Evolutionary conservation across 1,140 invertebrate species (phyloP).

Genomic region (Phenacoccus solenopsis): DNA sequence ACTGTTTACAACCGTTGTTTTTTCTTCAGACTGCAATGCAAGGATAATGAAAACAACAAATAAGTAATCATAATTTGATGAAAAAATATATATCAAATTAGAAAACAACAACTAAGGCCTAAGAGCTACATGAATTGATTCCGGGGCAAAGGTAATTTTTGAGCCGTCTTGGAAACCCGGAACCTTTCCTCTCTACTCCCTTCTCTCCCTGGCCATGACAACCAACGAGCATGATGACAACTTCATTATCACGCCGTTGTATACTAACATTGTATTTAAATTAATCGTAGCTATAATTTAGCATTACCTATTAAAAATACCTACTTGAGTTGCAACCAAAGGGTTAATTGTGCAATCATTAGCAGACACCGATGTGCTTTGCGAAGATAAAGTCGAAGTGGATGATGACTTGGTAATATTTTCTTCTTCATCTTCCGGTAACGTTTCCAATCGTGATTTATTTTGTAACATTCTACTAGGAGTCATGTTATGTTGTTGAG

Average conservation of each 20-base stretch:
- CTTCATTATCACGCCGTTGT: background rate
- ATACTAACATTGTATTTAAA: too few species aligned
- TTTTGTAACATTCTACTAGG: background rate
- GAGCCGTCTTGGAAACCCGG: background rate
- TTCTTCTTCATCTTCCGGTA: conserved; percentile 6
- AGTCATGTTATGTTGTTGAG: conserved; percentile 5
- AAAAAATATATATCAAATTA: background rate
- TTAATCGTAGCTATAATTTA: too few species aligned
- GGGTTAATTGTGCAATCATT: background rate
- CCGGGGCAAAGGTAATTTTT: background rate
- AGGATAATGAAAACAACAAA: too few species aligned
- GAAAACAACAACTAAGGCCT: background rate
- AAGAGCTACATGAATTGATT: background rate
- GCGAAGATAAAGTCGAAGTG: background rate
- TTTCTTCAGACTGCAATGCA: background rate
- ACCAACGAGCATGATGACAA: background rate
- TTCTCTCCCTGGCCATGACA: background rate
- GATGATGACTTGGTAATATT: background rate
- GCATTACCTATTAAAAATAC: too few species aligned
- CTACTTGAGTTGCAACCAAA: background rate
- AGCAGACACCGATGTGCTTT: background rate
- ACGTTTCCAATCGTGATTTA: background rate
- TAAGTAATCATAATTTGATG: background rate
- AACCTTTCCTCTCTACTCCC: background rate
- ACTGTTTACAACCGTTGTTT: background rate